Base-by-base conservation (phyloP, 2,113 vertebrate species). In the Sprattus sprattus region DNA sequence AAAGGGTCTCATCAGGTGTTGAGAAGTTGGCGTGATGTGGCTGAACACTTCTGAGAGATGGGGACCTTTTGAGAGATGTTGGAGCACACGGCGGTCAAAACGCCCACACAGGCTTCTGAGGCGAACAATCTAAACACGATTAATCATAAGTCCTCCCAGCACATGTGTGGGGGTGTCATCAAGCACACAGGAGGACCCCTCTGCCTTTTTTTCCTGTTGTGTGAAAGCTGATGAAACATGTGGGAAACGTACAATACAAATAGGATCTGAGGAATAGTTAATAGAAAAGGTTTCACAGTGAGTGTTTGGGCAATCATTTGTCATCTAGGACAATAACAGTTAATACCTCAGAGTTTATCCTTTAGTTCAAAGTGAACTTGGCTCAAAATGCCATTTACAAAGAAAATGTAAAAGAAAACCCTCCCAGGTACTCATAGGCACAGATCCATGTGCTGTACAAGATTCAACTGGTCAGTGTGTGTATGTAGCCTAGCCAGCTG, bases 81-180 rank as follows among this genome's bases (percentile, higher is more conserved):
- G 25, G 71, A 15, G 71, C 71, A 78, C 13, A 13, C 71, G 13
- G 25, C 28, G 71, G 71, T 78, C 71, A 78, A 32, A 13, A 39
- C 71, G 32, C 71, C 71, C 71, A 78, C 71, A 78, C 71, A 78
- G 71, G 32, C 71, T 78, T 32, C 71, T 39, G 71, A 78, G 32
- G 39, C 28, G 71, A 78, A 28, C 71, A 78, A 78, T 78, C 71
- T 78, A 78, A 78, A 78, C 71, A 78, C 32, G 71, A 78, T 78
- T 78, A 32, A 78, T 78, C 71, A 39, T 39, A 39, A 78, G 13
- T 32, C 25, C 64, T 28, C 64, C n/a, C 64, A 32, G 32, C 71
- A 32, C 71, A 78, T 39, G 32, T 39, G 32, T 16, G 32, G 28
- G 32, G 28, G 32, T 39, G 71, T 78, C 71, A 78, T 78, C 71